Conservation (phyloP, 37 sponge, comb jelly and placozoan genomes). For the Tethya wilhelma region DNA sequence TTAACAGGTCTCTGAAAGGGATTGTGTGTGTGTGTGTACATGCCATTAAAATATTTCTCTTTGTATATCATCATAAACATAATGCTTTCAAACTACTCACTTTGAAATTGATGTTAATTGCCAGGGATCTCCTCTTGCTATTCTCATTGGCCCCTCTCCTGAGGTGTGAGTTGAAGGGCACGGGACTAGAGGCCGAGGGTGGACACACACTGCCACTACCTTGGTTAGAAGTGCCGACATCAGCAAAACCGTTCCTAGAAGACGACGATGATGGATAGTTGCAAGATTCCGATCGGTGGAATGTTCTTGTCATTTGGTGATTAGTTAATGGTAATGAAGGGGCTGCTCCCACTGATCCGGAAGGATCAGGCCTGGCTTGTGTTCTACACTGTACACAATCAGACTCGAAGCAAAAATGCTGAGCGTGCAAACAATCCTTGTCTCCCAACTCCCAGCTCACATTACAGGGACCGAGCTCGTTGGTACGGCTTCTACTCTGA, state of each 20-base stretch:
- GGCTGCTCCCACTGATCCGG: too few relatives aligned
- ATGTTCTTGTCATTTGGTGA: background rate
- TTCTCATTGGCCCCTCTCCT: background rate
- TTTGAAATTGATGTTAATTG: conserved; percentile 5
- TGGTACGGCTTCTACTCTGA: too few relatives aligned
- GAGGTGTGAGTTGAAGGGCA: background rate
- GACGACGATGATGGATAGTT: background rate
- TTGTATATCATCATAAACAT: too few relatives aligned
- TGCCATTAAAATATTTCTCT: too few relatives aligned
- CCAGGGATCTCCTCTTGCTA: conserved; percentile 16
- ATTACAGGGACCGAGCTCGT: too few relatives aligned
- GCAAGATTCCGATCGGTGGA: too few relatives aligned
- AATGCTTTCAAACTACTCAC: too few relatives aligned
- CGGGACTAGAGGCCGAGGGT: conserved; percentile 13
- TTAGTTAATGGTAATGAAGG: background rate
- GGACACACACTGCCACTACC: conserved; percentile 7
- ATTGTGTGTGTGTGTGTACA: background rate
- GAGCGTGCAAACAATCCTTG: background rate
- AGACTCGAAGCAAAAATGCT: background rate
- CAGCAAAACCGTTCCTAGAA: too few relatives aligned
- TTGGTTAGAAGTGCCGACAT: too few relatives aligned
- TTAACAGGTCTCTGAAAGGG: conserved; percentile 4
- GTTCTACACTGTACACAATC: background rate
- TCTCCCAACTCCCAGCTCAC: too few relatives aligned
- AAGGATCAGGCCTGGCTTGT: background rate